Base-by-base conservation (phyloP, 2,888 invertebrate genomes). In the Thymelicus lineola region DNA sequence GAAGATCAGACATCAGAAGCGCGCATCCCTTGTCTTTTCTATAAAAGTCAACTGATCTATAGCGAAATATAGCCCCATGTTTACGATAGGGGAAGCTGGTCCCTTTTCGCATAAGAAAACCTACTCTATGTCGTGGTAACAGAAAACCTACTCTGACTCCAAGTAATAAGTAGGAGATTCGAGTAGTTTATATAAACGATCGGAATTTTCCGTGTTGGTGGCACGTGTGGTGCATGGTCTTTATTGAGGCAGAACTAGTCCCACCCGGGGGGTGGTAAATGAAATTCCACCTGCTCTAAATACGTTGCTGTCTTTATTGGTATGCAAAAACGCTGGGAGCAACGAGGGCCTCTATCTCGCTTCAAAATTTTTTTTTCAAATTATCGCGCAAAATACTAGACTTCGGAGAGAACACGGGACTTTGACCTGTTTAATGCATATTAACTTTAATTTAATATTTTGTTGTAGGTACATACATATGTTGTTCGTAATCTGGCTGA, bases 171-270 rank as follows among this genome's bases (percentile, higher is more conserved):
- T 1, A 0, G 50, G 79, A 76, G 76, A 72, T 72, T 69, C 28
- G 73, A 78, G 73, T 79, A 35, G 50, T 3, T 65, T 74, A 28
- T 35, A 14, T 62, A 77, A 77, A 81, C 76, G 75, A 76, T 74
- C 76, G 84, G 86, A 88, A 89, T 89, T 90, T 89, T 88, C 89
- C 86, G 86, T 84, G 86, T 88, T 84, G 86, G 82, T 80, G 86
- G 86, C 91, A 92, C 91, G 90, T 91, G 89, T 91, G 91, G 86
- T 86, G 86, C 88, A 85, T 82, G 82, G 87, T 86, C 86, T 90
- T 89, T 91, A 92, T 91, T 91, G 90, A 88, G 85, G 90, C 80
- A 81, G 82, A 83, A 84, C 81, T 82, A 77, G 81, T 86, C 82
- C 87, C 87, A 82, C 86, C 87, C 82, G 81, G 82, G 74, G 74